Evolutionary conservation across 2,888 invertebrate genomes (phyloP).

Genomic region (Andrena hattorfiana): DNA sequence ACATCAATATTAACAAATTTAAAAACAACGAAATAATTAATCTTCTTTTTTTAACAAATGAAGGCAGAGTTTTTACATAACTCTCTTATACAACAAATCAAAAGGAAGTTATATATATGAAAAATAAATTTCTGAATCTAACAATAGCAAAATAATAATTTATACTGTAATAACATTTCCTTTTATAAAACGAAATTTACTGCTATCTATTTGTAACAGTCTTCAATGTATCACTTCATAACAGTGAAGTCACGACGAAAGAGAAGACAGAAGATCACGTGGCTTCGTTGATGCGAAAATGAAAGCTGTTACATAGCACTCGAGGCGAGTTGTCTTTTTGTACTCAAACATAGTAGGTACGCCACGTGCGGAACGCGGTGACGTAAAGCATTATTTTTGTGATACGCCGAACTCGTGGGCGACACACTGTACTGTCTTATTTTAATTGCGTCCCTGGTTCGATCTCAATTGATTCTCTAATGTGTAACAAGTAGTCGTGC

Average conservation of each 20-base stretch:
- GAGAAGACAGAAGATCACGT: not conserved
- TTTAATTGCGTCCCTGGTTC: constrained; percentile 35
- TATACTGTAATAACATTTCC: not conserved
- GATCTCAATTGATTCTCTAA: constrained; percentile 41
- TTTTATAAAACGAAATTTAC: not conserved
- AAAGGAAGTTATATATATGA: too few species aligned
- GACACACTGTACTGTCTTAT: constrained; percentile 26
- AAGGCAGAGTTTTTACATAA: too few species aligned
- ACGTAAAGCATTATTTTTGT: constrained; percentile 49
- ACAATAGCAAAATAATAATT: not conserved
- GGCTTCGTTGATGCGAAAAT: constrained; percentile 15
- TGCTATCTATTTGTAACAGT: not conserved
- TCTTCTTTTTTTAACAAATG: too few species aligned
- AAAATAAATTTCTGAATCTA: too few species aligned
- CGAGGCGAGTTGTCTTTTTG: constrained; percentile 9
- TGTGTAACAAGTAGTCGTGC: constrained; percentile 11
- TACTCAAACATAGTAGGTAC: constrained; percentile 2
- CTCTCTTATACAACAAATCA: too few species aligned
- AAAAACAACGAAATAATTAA: too few species aligned
- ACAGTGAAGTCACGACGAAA: not conserved
- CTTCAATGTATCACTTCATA: not conserved
- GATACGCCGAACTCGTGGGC: constrained; percentile 39
- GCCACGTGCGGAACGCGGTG: constrained; percentile 3
- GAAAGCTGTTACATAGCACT: constrained; percentile 24
- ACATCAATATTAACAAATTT: too few species aligned